Evolutionary conservation across 1,140 invertebrate genomes (phyloP).

Genomic region (Drosophila elegans): DNA sequence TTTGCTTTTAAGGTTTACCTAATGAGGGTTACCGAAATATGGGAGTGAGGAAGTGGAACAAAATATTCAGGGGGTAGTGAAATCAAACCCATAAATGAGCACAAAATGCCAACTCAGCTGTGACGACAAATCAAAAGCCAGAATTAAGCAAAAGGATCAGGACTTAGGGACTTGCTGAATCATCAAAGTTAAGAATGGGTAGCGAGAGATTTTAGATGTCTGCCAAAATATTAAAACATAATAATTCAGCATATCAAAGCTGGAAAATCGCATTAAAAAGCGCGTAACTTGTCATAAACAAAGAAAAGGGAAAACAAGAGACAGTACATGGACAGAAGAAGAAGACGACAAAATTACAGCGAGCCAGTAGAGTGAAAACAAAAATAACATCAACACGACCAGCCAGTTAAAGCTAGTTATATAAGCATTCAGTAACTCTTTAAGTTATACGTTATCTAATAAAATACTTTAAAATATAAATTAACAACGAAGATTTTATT

Average conservation of each 20-base stretch:
- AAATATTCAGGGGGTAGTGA: not conserved
- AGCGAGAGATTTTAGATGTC: constrained; percentile 37
- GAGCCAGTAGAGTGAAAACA: constrained; percentile 55
- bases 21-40: constrained; percentile 9
- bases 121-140: constrained; percentile 40
- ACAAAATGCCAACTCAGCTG: constrained; percentile 45
- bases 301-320: constrained; percentile 18
- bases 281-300: constrained; percentile 49
- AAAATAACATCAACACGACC: constrained; percentile 5
- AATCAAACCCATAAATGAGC: constrained; percentile 33
- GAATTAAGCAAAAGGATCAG: constrained; percentile 20
- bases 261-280: constrained; percentile 77
- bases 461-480: not conserved
- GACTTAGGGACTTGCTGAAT: constrained; percentile 49
- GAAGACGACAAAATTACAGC: constrained; percentile 7
- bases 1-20: constrained; percentile 52
- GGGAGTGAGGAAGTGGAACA: not conserved
- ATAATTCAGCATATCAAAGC: constrained; percentile 71
- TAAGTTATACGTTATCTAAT: too few species aligned
- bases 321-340: constrained; percentile 25
- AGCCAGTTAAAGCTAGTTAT: not conserved
- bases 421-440: too few species aligned
- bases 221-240: constrained; percentile 78
- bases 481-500: too few species aligned
- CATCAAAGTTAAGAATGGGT: constrained; percentile 34